phyloP scores from a whole-genome alignment of 2,113 vertebrate species.

The Turdus rufiventris region DNA sequence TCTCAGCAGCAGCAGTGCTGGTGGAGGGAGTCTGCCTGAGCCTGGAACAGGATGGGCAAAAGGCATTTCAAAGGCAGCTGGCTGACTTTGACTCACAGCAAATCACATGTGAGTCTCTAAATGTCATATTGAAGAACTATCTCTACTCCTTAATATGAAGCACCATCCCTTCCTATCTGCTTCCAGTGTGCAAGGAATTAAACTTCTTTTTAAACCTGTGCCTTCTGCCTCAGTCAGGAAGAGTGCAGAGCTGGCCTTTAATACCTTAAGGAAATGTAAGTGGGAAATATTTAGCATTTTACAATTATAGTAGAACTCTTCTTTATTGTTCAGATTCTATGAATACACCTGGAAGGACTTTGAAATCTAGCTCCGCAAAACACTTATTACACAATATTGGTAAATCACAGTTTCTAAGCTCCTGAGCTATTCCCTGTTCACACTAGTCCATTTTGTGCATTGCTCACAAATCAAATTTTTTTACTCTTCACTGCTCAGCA shows the following conservation, averaged over 20 bases:
- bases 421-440: not conserved
- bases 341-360: not conserved
- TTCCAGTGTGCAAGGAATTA: not conserved
- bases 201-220: not conserved
- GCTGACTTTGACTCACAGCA: not conserved
- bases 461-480: not conserved
- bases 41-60: not conserved
- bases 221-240: not conserved
- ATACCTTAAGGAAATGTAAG: not conserved
- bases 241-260: not conserved
- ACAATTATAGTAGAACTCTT: not conserved
- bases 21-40: not conserved
- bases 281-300: slow-evolving; percentile 26
- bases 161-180: not conserved
- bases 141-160: not conserved
- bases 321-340: not conserved
- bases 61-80: not conserved
- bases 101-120: not conserved
- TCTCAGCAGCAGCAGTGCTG: not conserved
- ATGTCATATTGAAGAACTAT: not conserved
- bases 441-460: not conserved
- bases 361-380: not conserved
- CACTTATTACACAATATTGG: not conserved
- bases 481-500: not conserved
- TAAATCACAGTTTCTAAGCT: not conserved